Percentiles rank a stretch among this genome's conserved stretches.
Conservation (phyloP, 2,113 vertebrate species). For the Hemicordylus capensis region DNA sequence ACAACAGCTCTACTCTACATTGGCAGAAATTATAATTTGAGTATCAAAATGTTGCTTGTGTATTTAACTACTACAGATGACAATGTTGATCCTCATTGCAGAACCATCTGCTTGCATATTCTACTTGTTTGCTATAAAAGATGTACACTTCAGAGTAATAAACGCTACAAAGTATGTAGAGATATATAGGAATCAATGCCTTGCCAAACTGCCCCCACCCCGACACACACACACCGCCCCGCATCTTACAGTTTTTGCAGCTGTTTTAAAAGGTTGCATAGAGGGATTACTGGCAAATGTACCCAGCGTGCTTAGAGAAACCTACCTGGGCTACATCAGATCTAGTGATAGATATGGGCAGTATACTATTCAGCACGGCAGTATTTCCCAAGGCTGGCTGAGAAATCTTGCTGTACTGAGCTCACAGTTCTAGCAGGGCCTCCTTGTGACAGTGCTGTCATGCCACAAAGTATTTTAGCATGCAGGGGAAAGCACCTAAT, state of each 20-base stretch:
- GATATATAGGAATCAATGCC: not conserved
- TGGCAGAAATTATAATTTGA: not conserved
- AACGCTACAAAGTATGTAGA: not conserved
- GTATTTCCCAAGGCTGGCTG: not conserved
- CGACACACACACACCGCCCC: too few species aligned
- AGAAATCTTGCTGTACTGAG: not conserved
- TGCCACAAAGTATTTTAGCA: not conserved
- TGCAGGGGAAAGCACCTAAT: not conserved
- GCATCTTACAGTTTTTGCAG: fast-evolving
- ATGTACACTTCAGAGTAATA: not conserved
- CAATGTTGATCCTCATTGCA: slow-evolving; percentile 22
- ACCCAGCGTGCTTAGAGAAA: not conserved
- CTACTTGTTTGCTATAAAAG: not conserved
- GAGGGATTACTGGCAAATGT: slow-evolving; percentile 3
- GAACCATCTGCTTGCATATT: not conserved
- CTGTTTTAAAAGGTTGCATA: slow-evolving; percentile 2
- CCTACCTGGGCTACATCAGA: not conserved
- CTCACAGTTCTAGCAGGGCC: not conserved
- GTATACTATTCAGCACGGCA: not conserved
- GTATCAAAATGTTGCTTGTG: slow-evolving; percentile 12
- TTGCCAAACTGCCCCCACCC: not conserved
- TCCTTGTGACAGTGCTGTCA: not conserved
- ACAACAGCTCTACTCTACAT: not conserved
- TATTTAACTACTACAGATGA: slow-evolving; percentile 15
- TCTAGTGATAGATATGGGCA: fast-evolving